phyloP scores from a whole-genome alignment of 2,797 vertebrate species.

The Picus viridis region DNA sequence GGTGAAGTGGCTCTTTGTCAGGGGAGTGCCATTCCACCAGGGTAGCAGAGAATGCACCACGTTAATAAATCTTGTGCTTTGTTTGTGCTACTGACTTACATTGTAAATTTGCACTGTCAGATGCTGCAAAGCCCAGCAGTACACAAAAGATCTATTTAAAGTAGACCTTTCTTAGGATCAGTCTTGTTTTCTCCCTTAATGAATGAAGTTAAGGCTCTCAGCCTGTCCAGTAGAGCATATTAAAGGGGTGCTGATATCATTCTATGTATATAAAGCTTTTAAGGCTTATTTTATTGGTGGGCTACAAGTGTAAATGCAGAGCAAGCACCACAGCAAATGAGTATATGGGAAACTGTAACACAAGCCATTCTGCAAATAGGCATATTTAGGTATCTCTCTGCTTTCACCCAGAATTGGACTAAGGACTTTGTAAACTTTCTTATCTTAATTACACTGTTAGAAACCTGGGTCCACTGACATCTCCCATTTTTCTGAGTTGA shows the following conservation, averaged over 20 bases:
- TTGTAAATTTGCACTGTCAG: slow-evolving; percentile 65
- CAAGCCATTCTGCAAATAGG: not conserved
- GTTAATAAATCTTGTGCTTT: slow-evolving; percentile 62
- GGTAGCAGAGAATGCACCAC: not conserved
- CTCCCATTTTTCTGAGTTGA: not conserved
- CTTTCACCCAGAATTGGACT: slow-evolving; percentile 11
- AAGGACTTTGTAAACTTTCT: not conserved
- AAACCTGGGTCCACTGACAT: not conserved
- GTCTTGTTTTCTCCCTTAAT: slow-evolving; percentile 22
- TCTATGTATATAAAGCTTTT: slow-evolving; percentile 27
- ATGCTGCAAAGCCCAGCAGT: slow-evolving; percentile 35
- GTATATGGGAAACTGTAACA: not conserved
- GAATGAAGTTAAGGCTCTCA: slow-evolving; percentile 36
- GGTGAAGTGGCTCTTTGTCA: slow-evolving; percentile 36
- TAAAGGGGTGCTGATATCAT: slow-evolving; percentile 27
- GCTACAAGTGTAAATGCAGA: not conserved
- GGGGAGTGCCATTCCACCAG: not conserved
- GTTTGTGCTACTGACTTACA: slow-evolving; percentile 44
- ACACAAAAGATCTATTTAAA: slow-evolving; percentile 56
- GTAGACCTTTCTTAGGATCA: not conserved
- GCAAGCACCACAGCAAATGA: not conserved
- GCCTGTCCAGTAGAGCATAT: slow-evolving; percentile 14
- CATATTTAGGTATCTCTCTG: not conserved
- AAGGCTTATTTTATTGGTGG: slow-evolving; percentile 42
- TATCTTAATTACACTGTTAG: not conserved